Percentiles rank a stretch among this genome's conserved stretches.
phyloP scores from a whole-genome alignment of 2,797 vertebrate species.

The Heteromormyrus szaboi region DNA sequence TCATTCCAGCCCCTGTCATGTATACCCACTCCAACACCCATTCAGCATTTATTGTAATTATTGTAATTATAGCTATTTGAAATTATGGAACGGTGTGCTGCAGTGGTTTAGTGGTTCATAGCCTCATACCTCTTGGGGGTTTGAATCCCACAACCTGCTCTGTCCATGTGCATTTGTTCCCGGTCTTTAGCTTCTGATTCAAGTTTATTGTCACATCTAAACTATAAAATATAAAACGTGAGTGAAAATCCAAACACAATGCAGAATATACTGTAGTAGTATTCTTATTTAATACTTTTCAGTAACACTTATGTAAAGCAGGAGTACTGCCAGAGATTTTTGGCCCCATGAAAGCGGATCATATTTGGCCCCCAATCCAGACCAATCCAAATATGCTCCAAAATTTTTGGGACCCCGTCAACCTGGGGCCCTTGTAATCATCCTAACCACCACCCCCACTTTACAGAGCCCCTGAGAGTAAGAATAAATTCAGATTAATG shows the following conservation, averaged over 20 bases:
- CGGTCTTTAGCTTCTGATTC: background rate
- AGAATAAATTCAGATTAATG: background rate
- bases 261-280: background rate
- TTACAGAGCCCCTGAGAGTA: background rate
- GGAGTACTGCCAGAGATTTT: background rate
- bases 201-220: background rate
- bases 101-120: background rate
- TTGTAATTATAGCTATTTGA: background rate
- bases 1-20: background rate
- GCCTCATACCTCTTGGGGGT: background rate
- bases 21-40: background rate
- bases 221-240: background rate
- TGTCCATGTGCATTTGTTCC: background rate
- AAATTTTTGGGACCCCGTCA: background rate
- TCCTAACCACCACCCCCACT: background rate
- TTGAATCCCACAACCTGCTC: background rate
- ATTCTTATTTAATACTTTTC: background rate
- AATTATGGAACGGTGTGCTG: background rate
- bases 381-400: background rate
- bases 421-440: background rate
- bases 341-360: background rate
- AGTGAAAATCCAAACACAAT: background rate
- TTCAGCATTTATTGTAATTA: background rate
- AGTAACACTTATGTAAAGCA: background rate
- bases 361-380: background rate